phyloP scores from a whole-genome alignment of 2,888 invertebrate genomes.

The Periphyllus acericola region DNA sequence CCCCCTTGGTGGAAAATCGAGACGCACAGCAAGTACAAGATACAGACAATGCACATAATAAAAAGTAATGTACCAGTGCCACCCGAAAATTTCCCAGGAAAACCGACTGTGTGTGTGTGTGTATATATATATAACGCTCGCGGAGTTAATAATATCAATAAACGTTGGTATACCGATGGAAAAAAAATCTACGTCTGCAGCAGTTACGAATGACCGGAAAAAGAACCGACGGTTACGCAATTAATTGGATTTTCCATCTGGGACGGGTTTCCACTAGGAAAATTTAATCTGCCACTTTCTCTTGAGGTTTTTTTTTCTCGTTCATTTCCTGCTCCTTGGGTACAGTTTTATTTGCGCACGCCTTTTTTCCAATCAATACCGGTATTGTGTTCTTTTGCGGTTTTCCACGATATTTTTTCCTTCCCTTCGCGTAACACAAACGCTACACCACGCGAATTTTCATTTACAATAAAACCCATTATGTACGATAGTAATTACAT shows the following conservation, averaged over 20 bases:
- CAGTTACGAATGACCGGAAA: slow-evolving; percentile 57
- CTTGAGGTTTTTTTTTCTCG: slow-evolving; percentile 47
- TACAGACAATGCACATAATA: neutral
- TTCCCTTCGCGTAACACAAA: neutral
- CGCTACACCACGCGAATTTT: neutral
- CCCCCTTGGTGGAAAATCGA: neutral
- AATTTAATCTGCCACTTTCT: slow-evolving; percentile 59
- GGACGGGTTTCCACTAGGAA: slow-evolving; percentile 56
- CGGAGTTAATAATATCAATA: neutral
- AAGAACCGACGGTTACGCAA: slow-evolving; percentile 56
- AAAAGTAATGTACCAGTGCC: neutral
- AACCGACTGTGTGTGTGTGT: neutral
- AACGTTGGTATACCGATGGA: neutral
- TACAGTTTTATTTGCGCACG: slow-evolving; percentile 14
- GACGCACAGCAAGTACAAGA: neutral
- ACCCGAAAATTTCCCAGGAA: neutral
- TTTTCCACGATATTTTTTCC: slow-evolving; percentile 2
- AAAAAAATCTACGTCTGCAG: neutral
- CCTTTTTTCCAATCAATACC: slow-evolving; percentile 32
- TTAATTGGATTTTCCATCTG: slow-evolving; percentile 60
- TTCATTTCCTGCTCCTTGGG: slow-evolving; percentile 48
- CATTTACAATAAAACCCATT: neutral
- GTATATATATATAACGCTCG: too few species aligned
- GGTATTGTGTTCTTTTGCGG: slow-evolving; percentile 22
- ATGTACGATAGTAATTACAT: neutral